Conservation (phyloP, 2,888 invertebrate genomes). For the Pediacus dermestoides region DNA sequence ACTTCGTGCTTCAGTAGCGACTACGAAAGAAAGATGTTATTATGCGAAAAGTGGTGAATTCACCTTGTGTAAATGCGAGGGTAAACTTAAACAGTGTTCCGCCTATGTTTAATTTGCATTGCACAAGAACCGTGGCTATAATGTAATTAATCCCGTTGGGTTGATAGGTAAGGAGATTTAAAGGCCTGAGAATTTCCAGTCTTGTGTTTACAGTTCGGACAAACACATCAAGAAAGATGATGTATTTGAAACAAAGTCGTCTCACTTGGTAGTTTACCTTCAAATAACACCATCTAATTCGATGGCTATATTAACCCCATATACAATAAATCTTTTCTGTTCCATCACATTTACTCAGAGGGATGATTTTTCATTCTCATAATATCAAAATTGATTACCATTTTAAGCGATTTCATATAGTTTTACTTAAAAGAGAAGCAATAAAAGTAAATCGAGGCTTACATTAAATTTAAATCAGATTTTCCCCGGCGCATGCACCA, state of each 20-base stretch:
- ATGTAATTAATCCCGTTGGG: slow-evolving; percentile 24
- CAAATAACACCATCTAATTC: background rate
- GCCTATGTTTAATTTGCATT: slow-evolving; percentile 19
- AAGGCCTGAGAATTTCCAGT: slow-evolving; percentile 20
- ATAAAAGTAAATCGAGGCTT: too few relatives aligned
- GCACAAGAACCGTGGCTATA: slow-evolving; percentile 19
- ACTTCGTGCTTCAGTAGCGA: too few relatives aligned
- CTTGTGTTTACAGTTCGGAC: slow-evolving; percentile 25
- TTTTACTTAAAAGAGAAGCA: too few relatives aligned
- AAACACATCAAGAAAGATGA: slow-evolving; percentile 26
- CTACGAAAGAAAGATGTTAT: too few relatives aligned
- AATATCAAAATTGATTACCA: too few relatives aligned
- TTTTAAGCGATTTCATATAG: too few relatives aligned
- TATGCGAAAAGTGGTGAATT: background rate
- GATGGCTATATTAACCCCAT: background rate
- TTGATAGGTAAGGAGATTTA: slow-evolving; percentile 22
- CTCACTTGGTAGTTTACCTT: slow-evolving; percentile 8
- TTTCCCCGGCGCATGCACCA: too few relatives aligned
- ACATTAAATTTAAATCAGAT: too few relatives aligned
- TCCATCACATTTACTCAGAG: too few relatives aligned
- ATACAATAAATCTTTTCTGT: too few relatives aligned
- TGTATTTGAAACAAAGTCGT: slow-evolving; percentile 18
- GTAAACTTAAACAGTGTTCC: slow-evolving; percentile 14
- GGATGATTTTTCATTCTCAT: too few relatives aligned
- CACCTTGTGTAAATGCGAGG: slow-evolving; percentile 1